These are phyloP conservation scores for Aspidiotus destructor DNA, from an alignment of 2,888 invertebrate genomes.

Conservation along the genomic window DNA sequence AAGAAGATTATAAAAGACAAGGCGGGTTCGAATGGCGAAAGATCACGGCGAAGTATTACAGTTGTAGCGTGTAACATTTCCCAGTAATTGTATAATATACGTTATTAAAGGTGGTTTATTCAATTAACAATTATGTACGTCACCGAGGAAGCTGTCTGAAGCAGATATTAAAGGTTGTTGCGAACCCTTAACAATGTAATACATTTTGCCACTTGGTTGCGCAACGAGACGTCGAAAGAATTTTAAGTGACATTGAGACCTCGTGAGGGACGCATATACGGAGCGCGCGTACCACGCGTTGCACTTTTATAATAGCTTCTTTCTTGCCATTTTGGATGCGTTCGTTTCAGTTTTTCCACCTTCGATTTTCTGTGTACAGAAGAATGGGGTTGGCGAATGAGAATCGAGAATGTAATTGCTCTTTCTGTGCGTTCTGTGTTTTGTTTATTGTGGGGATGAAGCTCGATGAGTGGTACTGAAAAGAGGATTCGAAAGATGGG, in stretches of 20 bases:
- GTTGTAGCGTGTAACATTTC: not conserved
- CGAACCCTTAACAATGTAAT: slow-evolving; percentile 31
- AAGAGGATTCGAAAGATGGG: no score
- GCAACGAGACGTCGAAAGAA: slow-evolving; percentile 26
- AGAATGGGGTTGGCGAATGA: no score
- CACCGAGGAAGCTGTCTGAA: slow-evolving; percentile 27
- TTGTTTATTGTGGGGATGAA: no score
- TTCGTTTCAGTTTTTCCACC: no score
- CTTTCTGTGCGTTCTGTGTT: no score
- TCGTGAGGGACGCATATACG: no score
- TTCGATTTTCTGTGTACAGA: no score
- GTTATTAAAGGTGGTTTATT: slow-evolving; percentile 32
- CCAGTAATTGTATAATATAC: slow-evolving; percentile 13
- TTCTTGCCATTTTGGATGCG: no score
- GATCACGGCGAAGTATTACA: not conserved
- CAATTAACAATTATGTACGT: slow-evolving; percentile 27
- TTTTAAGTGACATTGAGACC: slow-evolving; percentile 19
- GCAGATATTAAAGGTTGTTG: slow-evolving; percentile 28
- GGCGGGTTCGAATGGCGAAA: not conserved
- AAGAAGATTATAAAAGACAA: slow-evolving; percentile 28
- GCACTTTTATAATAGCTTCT: no score
- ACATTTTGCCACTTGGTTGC: slow-evolving; percentile 32
- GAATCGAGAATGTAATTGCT: no score
- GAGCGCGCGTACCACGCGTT: no score
- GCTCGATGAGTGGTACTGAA: no score